These are phyloP conservation scores for Larimichthys crocea DNA, from an alignment of 2,113 vertebrate species.

Conservation along the genomic window DNA sequence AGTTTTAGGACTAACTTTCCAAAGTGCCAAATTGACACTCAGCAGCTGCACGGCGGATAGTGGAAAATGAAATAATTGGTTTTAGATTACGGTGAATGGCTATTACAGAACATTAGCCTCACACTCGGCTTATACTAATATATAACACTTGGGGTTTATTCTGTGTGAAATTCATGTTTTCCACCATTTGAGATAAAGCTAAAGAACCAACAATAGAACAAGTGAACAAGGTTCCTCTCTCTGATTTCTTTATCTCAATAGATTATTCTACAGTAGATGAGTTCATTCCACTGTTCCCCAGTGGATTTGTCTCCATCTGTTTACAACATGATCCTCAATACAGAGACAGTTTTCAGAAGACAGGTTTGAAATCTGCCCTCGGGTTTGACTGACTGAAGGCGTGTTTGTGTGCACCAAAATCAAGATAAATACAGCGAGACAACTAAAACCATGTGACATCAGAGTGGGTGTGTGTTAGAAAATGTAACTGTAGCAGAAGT, in stretches of 20 bases:
- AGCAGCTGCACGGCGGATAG: slow-evolving; percentile 27
- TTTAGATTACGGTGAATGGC: slow-evolving; percentile 38
- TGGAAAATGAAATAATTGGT: slow-evolving; percentile 28
- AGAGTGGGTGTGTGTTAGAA: neutral
- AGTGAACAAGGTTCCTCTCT: neutral
- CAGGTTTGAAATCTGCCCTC: neutral
- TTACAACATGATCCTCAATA: neutral
- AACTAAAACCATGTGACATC: neutral
- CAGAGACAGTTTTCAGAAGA: neutral
- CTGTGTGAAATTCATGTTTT: slow-evolving; percentile 4
- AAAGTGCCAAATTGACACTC: slow-evolving; percentile 18
- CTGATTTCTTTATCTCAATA: neutral
- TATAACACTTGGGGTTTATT: neutral
- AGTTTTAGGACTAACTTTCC: slow-evolving; percentile 57
- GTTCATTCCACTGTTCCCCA: neutral
- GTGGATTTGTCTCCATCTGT: neutral
- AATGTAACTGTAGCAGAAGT: neutral
- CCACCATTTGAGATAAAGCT: neutral
- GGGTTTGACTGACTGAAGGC: neutral
- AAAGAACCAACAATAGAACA: neutral
- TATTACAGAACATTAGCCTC: slow-evolving; percentile 7
- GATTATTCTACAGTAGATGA: neutral
- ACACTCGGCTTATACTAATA: neutral
- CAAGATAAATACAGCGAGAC: neutral
- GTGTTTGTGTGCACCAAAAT: neutral